Conservation (phyloP, 2,797 vertebrate species). For the Ammospiza maritima region DNA sequence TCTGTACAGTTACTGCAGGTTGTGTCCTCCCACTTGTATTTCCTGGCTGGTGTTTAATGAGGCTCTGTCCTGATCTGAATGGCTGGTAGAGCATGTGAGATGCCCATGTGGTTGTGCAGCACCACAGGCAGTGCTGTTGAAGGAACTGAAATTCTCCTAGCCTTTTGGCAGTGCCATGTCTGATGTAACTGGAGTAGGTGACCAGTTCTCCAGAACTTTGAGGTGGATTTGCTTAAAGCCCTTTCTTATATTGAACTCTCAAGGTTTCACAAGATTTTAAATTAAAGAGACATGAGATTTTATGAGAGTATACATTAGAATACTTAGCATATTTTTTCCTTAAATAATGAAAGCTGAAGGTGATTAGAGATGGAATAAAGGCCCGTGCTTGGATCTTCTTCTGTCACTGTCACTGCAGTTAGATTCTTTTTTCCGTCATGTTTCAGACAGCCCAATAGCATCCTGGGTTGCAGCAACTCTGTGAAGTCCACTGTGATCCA, state of each 20-base stretch:
- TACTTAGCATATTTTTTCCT: neutral
- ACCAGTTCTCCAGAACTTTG: neutral
- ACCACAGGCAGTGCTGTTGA: neutral
- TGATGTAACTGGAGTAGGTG: neutral
- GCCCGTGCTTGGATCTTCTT: neutral
- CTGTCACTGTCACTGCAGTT: neutral
- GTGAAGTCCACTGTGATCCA: neutral
- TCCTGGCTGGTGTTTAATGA: neutral
- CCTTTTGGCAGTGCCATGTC: neutral
- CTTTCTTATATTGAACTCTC: neutral
- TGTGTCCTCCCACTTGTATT: neutral
- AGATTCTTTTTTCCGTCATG: neutral
- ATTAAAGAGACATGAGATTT: neutral
- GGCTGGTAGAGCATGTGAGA: neutral
- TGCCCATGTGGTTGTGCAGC: neutral
- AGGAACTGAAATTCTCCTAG: neutral
- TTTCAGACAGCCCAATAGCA: neutral
- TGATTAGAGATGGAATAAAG: neutral
- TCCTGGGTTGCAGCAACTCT: neutral
- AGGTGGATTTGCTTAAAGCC: neutral
- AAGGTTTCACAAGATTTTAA: neutral
- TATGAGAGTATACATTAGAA: neutral
- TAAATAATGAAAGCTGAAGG: neutral
- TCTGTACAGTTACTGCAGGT: neutral
- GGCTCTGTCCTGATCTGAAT: neutral